Evolutionary conservation across 2,113 vertebrate genomes (phyloP).

Genomic region (Muntiacus reevesi): DNA sequence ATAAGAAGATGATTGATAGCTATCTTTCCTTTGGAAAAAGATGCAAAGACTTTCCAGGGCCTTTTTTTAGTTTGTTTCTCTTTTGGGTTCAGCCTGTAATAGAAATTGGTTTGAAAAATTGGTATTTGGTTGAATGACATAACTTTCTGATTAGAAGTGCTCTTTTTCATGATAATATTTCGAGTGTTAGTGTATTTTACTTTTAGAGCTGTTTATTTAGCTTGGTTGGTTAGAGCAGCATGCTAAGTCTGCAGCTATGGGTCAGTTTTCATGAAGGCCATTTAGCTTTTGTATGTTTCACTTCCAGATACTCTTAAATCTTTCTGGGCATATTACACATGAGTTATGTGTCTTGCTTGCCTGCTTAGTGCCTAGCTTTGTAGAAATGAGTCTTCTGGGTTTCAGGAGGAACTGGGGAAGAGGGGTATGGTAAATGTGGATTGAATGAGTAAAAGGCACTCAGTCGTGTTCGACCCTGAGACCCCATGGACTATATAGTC

Average conservation of each 20-base stretch:
- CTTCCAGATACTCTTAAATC: not conserved
- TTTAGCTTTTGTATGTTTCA: not conserved
- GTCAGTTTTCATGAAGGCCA: not conserved
- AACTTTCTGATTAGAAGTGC: not conserved
- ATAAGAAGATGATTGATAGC: not conserved
- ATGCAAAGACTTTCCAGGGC: not conserved
- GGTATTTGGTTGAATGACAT: not conserved
- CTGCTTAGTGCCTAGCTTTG: not conserved
- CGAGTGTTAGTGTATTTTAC: not conserved
- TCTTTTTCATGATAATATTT: not conserved
- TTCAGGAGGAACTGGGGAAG: not conserved
- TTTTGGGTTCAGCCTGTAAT: not conserved
- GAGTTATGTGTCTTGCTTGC: not conserved
- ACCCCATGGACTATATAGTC: not conserved
- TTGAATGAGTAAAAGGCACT: not conserved
- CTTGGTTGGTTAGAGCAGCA: not conserved
- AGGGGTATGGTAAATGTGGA: not conserved
- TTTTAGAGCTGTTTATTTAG: not conserved
- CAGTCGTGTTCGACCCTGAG: not conserved
- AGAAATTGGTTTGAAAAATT: not conserved
- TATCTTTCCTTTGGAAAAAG: not conserved
- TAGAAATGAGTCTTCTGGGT: not conserved
- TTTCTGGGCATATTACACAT: not conserved
- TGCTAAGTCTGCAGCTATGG: not conserved
- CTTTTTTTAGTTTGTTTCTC: not conserved